Evolutionary conservation across 2,797 vertebrate genomes (phyloP).

Genomic region (Xiphophorus birchmanni): DNA sequence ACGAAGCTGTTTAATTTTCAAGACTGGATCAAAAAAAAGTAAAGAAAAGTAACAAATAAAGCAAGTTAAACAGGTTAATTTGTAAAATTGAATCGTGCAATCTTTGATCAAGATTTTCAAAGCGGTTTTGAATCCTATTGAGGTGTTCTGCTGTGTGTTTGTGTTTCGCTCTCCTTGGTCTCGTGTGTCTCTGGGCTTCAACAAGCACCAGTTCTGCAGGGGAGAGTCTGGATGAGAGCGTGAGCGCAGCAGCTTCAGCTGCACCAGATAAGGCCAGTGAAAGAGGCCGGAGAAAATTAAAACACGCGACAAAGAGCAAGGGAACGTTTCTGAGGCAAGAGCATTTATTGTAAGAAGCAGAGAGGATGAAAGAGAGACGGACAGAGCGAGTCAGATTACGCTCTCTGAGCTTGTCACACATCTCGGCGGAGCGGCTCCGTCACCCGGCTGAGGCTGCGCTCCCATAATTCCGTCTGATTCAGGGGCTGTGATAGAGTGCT

Average conservation of each 20-base stretch:
- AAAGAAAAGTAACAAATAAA: not conserved
- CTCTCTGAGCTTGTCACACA: constrained; percentile 57
- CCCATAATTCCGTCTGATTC: constrained; percentile 78
- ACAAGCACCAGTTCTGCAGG: constrained; percentile 6
- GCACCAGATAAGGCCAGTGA: constrained; percentile 38
- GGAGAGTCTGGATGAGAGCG: constrained; percentile 12
- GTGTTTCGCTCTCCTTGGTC: not conserved
- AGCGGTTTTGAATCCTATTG: not conserved
- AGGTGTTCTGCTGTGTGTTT: not conserved
- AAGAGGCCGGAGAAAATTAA: constrained; percentile 48
- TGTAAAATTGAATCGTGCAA: not conserved
- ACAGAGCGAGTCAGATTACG: constrained; percentile 42
- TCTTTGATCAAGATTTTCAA: not conserved
- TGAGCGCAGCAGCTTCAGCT: constrained; percentile 22
- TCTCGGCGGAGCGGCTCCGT: constrained; percentile 47
- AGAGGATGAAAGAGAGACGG: constrained; percentile 35
- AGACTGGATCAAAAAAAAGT: not conserved
- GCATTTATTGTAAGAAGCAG: constrained; percentile 29
- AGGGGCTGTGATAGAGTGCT: constrained; percentile 66
- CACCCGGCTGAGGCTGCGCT: constrained; percentile 56
- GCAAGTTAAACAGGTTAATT: not conserved
- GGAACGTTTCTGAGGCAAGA: constrained; percentile 20
- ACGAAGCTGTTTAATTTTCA: not conserved
- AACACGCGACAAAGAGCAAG: constrained; percentile 48
- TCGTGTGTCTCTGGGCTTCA: not conserved